Percentiles rank a stretch among this genome's conserved stretches.
Evolutionary conservation across 30 jellyfish, hydroid and myxozoan genomes (phyloP).

Genomic region (Turritopsis dohrnii): DNA sequence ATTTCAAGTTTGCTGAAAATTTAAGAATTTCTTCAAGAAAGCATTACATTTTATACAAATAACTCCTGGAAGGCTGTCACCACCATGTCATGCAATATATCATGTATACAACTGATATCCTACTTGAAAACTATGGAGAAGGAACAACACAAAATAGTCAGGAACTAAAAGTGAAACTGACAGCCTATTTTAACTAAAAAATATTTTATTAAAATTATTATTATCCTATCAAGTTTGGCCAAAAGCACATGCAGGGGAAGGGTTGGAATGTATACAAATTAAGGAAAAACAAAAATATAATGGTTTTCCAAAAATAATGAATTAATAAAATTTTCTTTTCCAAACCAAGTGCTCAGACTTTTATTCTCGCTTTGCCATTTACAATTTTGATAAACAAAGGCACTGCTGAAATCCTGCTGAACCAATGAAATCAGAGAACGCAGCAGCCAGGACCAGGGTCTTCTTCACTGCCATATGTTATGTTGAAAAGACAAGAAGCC

Average conservation of each 20-base stretch:
- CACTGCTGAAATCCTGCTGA: background rate
- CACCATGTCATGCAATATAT: too few species aligned
- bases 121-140: background rate
- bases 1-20: background rate
- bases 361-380: background rate
- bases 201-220: too few species aligned
- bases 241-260: background rate
- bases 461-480: background rate
- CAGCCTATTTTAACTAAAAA: too few species aligned
- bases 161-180: background rate
- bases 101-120: background rate
- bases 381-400: background rate
- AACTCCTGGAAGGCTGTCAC: background rate
- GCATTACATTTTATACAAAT: background rate
- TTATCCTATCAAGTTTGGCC: background rate
- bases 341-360: background rate
- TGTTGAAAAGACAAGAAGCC: background rate
- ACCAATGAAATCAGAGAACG: background rate
- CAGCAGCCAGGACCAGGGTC: background rate
- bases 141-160: background rate
- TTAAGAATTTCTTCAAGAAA: background rate
- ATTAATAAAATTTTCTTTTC: background rate
- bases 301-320: background rate
- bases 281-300: background rate
- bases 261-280: background rate